A percentile compares a stretch with the other conserved stretches of the same genome.
Conservation (phyloP, 2,888 invertebrate species). For the Coelopa pilipes region DNA sequence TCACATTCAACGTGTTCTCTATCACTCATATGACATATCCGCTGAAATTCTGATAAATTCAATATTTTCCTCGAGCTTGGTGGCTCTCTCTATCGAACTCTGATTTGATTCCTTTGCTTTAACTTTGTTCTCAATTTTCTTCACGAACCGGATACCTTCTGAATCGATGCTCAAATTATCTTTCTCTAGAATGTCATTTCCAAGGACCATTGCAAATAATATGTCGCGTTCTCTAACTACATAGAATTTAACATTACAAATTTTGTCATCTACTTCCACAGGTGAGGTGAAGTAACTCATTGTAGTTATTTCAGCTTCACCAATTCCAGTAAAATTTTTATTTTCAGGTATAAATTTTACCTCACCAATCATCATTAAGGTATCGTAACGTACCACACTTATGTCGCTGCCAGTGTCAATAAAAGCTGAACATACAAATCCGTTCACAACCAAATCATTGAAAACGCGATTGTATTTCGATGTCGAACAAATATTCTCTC, state of each 20-base stretch:
- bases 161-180: not conserved
- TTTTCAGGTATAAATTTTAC: not conserved
- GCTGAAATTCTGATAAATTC: too few relatives aligned
- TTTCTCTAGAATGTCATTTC: not conserved
- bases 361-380: not conserved
- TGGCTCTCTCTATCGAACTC: too few relatives aligned
- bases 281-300: not conserved
- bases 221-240: not conserved
- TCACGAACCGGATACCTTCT: not conserved
- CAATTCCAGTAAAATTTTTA: not conserved
- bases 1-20: too few relatives aligned
- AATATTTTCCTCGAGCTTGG: too few relatives aligned
- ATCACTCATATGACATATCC: too few relatives aligned
- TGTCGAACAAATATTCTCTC: too few relatives aligned
- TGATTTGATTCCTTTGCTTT: not conserved
- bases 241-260: not conserved
- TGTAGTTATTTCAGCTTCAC: not conserved
- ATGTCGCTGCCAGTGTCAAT: constrained; percentile 9
- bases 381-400: not conserved
- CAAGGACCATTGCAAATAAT: not conserved
- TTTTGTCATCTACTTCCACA: not conserved
- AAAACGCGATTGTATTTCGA: too few relatives aligned
- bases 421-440: not conserved
- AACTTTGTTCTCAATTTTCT: not conserved
- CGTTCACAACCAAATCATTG: too few relatives aligned